Base-by-base conservation (phyloP, 2,797 vertebrate species). In the Ptychobarbus kaznakovi region DNA sequence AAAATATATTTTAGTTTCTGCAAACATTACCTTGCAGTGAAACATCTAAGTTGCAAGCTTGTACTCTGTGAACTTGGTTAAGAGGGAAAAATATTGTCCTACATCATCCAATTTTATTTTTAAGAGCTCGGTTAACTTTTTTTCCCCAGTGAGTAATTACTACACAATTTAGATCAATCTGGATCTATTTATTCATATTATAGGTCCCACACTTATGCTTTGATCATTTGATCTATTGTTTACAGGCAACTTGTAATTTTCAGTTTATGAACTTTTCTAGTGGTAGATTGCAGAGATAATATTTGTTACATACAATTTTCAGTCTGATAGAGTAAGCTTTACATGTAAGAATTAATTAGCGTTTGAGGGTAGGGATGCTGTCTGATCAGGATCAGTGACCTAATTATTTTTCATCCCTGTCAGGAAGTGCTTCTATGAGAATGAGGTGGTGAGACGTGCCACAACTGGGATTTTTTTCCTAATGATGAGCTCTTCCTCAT, bases 401-500 rank as follows among this genome's bases (percentile, higher is more conserved):
- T 91, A 80, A 84, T 92, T 90, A 90, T 88, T 91, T 91, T 86
- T 81, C 61, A 28, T 66, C 53, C 18, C 70, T 83, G 51, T 82
- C 87, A 83, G 86, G 53, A 88, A 86, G 84, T 76, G 66, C 79
- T 63, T 32, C 51, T 73, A 56, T 49, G 38, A 78, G 84, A 81
- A n/a, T 51, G 42, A 68, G 0, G 69, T 85, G 87, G 86, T 81
- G 9, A 81, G 82, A 87, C 11, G 4, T 35, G 4, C 38, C 88
- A 22, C 80, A 87, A 84, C 79, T 40, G 81, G 83, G 89, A 84
- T 82, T 86, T 12, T 86, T 81, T 12, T 80, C 51, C 86, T 91
- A 90, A 91, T 93, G 90, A 90, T 89, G 88, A 76, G 74, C 20
- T 87, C 81, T 80, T 82, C 89, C 87, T 89, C 89, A 81, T 12